Conservation (phyloP, 2,888 invertebrate species). For the Eupeodes luniger region DNA sequence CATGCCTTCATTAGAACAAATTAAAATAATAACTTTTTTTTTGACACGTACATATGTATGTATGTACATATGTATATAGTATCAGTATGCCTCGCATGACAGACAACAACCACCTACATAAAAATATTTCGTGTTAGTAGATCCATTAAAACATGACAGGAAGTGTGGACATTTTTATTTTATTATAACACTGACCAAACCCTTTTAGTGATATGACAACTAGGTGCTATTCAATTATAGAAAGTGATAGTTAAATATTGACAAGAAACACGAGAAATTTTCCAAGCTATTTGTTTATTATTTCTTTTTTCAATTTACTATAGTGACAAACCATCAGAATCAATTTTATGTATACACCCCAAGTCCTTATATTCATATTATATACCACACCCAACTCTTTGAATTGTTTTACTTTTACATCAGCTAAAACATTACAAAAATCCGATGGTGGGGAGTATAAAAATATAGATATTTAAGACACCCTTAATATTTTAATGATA, state of each 20-base stretch:
- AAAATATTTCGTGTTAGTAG: slow-evolving; percentile 54
- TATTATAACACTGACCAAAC: slow-evolving; percentile 46
- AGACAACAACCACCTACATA: slow-evolving; percentile 37
- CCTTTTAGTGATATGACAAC: slow-evolving; percentile 58
- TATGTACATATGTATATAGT: too few relatives aligned
- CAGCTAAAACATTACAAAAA: too few relatives aligned
- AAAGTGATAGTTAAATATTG: slow-evolving; percentile 66
- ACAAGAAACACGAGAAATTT: slow-evolving; percentile 57
- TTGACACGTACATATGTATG: too few relatives aligned
- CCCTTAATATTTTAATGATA: too few relatives aligned
- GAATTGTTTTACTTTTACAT: too few relatives aligned
- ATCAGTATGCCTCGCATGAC: slow-evolving; percentile 33
- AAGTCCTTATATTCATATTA: too few relatives aligned
- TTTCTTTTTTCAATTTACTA: slow-evolving; percentile 12
- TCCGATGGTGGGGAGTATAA: too few relatives aligned
- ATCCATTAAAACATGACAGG: slow-evolving; percentile 32
- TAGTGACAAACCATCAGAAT: slow-evolving; percentile 20
- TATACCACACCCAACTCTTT: too few relatives aligned
- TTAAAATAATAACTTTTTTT: too few relatives aligned
- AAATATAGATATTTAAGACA: too few relatives aligned
- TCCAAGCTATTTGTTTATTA: background rate
- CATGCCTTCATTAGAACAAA: too few relatives aligned
- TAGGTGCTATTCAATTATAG: slow-evolving; percentile 67
- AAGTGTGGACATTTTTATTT: slow-evolving; percentile 63
- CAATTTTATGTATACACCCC: too few relatives aligned